Evolutionary conservation across 2,797 vertebrate genomes (phyloP), one percentile per base, ranked within the genome.

Genomic region (Crossoptilon crossoptilon): DNA sequence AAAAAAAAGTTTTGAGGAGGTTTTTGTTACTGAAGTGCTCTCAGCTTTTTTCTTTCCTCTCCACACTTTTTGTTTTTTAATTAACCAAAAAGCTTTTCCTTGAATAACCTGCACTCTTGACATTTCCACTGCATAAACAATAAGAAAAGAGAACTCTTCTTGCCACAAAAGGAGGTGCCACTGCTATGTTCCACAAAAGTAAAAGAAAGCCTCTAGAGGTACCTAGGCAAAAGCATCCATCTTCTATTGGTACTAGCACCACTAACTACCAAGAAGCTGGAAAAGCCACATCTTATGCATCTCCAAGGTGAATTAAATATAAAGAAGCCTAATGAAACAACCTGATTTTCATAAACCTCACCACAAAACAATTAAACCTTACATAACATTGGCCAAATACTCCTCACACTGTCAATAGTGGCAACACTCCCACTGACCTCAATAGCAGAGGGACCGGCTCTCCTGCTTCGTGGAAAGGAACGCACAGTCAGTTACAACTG

Each of bases 1-100:
- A 80, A 78, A 90, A 77, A 92, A 63, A 10, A 49, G 48, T 8
- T 66, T 84, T 95, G 79, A 85, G 56, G 55, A 76, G 88, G 43
- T 37, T 94, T 78, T 74, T 86, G 48, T 86, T 80, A 84, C 43
- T 41, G 29, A 87, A 91, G 53, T 4, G 66, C 58, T 89, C 71
- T 92, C 24, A n/a, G 77, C 56, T 44, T 37, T 77, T 23, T 88
- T 37, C 35, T 41, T 29, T 14, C 14, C 43, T 19, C 31, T 39
- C 63, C 0, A 0, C 0, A 0, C 6, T 73, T 94, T 77, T 82
- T 64, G 19, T 46, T 87, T 80, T 88, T 72, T 29, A 86, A 87
- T 59, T 56, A 85, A 89, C 33, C 31, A 56, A 70, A 89, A 89
- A 91, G 33, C 39, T 86, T 90, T 77, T 67, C 53, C 70, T 70